These are phyloP conservation scores for Nymphicus hollandicus DNA, from an alignment of 2,113 vertebrate genomes.

Conservation along the genomic window DNA sequence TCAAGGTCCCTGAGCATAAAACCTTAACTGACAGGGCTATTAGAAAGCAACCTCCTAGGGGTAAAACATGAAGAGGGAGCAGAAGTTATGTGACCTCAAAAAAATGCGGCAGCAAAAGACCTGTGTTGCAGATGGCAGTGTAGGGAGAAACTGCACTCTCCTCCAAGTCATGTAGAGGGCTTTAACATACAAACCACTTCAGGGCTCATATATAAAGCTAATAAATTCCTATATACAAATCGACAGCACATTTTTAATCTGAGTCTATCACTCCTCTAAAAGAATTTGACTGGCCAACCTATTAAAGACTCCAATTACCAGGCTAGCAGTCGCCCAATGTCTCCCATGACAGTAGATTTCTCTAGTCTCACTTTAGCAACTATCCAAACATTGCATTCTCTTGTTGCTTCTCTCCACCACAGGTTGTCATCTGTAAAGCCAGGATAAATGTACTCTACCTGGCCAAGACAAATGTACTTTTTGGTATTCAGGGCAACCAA, in stretches of 20 bases:
- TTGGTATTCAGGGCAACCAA: background rate
- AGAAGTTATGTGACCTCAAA: background rate
- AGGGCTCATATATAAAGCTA: background rate
- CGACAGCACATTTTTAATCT: background rate
- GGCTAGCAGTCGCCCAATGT: background rate
- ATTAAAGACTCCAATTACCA: background rate
- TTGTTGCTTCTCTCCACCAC: background rate
- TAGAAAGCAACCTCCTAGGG: background rate
- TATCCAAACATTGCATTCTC: background rate
- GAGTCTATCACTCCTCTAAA: background rate
- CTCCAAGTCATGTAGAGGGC: background rate
- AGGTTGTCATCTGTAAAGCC: background rate
- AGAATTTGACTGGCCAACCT: background rate
- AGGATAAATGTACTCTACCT: background rate
- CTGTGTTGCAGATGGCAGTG: fast-evolving
- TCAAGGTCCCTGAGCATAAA: background rate
- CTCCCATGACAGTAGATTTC: fast-evolving
- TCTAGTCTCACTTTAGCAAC: background rate
- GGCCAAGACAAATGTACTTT: background rate
- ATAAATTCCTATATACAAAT: background rate
- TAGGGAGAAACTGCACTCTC: background rate
- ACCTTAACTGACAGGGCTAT: background rate
- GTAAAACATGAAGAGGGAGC: background rate
- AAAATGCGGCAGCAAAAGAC: background rate
- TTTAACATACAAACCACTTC: background rate